Evolutionary conservation across 2,113 vertebrate genomes (phyloP).

Genomic region (Telmatochromis sp.): DNA sequence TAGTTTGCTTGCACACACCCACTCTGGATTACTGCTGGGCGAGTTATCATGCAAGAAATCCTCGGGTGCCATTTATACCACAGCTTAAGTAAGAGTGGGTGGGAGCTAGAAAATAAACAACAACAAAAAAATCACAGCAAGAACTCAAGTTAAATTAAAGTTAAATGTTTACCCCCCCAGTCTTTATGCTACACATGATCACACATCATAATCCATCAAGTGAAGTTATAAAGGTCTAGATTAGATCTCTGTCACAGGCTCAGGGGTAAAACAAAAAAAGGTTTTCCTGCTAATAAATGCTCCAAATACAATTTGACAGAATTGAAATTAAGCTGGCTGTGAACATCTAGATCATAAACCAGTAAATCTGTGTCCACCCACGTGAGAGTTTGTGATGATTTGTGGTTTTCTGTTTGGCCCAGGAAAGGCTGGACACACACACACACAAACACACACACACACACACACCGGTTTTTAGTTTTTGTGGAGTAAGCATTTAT

Average conservation of each 20-base stretch:
- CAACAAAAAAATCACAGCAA: not conserved
- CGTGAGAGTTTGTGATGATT: not conserved
- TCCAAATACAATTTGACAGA: not conserved
- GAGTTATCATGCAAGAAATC: not conserved
- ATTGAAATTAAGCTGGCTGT: not conserved
- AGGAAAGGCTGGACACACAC: not conserved
- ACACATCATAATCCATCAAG: not conserved
- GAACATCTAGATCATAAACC: not conserved
- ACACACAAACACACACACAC: not conserved
- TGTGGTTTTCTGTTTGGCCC: constrained; percentile 9
- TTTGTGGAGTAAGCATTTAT: constrained; percentile 52
- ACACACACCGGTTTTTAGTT: not conserved
- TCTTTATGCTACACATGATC: not conserved
- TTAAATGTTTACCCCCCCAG: not conserved
- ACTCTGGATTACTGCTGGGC: not conserved
- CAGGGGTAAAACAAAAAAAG: not conserved
- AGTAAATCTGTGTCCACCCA: not conserved
- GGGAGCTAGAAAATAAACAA: not conserved
- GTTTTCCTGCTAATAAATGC: not conserved
- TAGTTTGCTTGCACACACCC: not conserved
- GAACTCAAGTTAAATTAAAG: not conserved
- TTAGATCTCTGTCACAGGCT: not conserved
- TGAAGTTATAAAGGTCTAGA: not conserved
- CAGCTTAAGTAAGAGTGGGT: not conserved
- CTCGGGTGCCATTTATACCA: not conserved